Base-by-base conservation (phyloP, 1,140 invertebrate species). In the Philotrypesis tridentata region DNA sequence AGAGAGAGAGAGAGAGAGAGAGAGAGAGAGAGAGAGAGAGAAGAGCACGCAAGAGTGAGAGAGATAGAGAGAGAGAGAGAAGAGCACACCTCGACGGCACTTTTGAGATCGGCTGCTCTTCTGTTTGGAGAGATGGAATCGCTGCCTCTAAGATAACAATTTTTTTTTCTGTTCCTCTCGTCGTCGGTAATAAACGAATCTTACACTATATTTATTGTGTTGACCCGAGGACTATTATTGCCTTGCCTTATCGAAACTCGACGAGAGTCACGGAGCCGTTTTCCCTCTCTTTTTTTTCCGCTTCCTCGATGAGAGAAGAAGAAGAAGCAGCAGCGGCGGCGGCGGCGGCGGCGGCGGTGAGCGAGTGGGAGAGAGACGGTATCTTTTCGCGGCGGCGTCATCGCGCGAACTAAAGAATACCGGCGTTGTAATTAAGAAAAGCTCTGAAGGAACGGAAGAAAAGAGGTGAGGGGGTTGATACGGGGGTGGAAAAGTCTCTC, bases 401-500 rank as follows among this genome's bases (percentile, higher is more conserved):
- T 91, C 89, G 88, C 88, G 89, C 89, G 86, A 89, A 92, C 91
- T 91, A 91, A 92, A 91, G 89, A 91, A 91, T 90, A 91, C 89
- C 89, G 89, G 88, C 87, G 90, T 89, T 89, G 91, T 91, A 92
- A 92, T 91, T 92, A 92, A 92, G 91, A 92, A 92, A 92, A 85
- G 86, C 67, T 82, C n/a, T 84, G 83, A 79, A 72, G 60, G 72
- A 68, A 65, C 65, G 85, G 77, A 83, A 85, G 86, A 80, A 82
- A 78, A 79, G 83, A 68, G 76, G 40, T 70, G 77, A 82, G 84
- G 80, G 84, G 82, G 82, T 78, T 83, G 79, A 85, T 67, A 85
- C 73, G 87, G 87, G 90, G 91, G 88, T 91, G 90, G 90, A 90
- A 91, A 91, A 91, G 87, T 87, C 89, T 37, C 33, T 87, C 89